Evolutionary conservation across 2,797 vertebrate genomes (phyloP), one percentile per base, ranked within the genome.

Genomic region (Halcyon leucocephala): DNA sequence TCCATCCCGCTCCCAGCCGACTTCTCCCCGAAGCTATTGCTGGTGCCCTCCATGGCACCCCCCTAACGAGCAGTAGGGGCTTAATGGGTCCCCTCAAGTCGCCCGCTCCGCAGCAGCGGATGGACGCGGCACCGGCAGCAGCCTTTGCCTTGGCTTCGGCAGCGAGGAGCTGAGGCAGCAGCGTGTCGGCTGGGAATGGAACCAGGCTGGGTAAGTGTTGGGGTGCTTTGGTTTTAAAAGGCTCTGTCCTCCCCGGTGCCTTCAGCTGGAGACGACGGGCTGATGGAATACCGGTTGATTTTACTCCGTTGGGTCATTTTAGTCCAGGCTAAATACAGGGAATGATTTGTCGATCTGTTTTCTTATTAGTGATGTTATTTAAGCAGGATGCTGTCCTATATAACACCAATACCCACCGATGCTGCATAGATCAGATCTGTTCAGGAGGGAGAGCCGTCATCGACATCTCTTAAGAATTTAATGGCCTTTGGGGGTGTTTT

Each of bases 1-100:
- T 96, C 89, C 91, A 54, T 94, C 72, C 91, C 87, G 80, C 86
- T 95, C 24, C 29, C 85, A 88, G 80, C 65, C 93, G 77, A 74
- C 54, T 92, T 90, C 6, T 18, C 60, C 83, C 87, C 89, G 60
- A 19, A 10, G 81, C 79, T 83, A 64, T 87, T 94, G 60, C 57
- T 72, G 29, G 6, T 93, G 87, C 41, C 42, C 69, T 57, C n/a
- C 48, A 8, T 91, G 67, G 78, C 15, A 37, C 31, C 67, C 31
- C 10, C 54, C 24, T 62, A 35, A 57, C 12, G 77, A 78, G 80
- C 60, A 65, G 28, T 51, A 3, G 51, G 81, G 69, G 41, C 46
- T 73, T 54, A 70, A 24, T 16, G 49, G 46, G 25, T 86, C 14
- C 57, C 19, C 10, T 46, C 64, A 55, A 8, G 25, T 49, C 25